phyloP scores from a whole-genome alignment of 2,113 vertebrate species.

The Caranx ignobilis region DNA sequence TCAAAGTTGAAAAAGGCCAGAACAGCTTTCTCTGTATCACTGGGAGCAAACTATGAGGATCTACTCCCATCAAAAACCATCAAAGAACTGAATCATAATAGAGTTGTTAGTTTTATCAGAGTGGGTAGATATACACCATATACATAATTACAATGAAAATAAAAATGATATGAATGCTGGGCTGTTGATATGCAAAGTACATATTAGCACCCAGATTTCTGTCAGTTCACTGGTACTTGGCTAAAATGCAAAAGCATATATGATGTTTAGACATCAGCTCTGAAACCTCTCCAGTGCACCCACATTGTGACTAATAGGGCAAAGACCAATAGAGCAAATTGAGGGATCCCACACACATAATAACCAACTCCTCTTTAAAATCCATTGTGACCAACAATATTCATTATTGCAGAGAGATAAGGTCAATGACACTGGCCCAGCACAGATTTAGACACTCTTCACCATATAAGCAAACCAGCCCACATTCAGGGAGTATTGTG shows the following conservation, averaged over 20 bases:
- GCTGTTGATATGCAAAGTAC: not conserved
- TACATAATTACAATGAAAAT: not conserved
- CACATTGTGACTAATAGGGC: constrained; percentile 75
- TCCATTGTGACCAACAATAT: constrained; percentile 51
- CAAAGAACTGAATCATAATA: not conserved
- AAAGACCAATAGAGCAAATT: constrained; percentile 65
- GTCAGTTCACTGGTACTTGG: constrained; percentile 22
- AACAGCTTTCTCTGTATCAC: not conserved
- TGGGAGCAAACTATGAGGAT: not conserved
- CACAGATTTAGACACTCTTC: constrained; percentile 32
- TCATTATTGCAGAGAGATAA: constrained; percentile 62
- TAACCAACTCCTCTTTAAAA: constrained; percentile 67
- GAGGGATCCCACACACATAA: constrained; percentile 74
- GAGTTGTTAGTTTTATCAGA: not conserved
- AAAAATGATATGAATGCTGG: not conserved
- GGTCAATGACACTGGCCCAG: constrained; percentile 40
- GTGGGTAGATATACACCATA: not conserved
- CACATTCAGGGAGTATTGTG: constrained; percentile 30
- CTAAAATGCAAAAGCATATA: constrained; percentile 25
- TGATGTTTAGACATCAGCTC: constrained; percentile 44
- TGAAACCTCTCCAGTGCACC: constrained; percentile 58
- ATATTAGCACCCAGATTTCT: not conserved
- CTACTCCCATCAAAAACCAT: not conserved
- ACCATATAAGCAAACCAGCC: constrained; percentile 20
- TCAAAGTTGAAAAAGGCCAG: constrained; percentile 4